Evolutionary conservation across 2,113 vertebrate genomes (phyloP).

Genomic region (Triplophysa siluroides): DNA sequence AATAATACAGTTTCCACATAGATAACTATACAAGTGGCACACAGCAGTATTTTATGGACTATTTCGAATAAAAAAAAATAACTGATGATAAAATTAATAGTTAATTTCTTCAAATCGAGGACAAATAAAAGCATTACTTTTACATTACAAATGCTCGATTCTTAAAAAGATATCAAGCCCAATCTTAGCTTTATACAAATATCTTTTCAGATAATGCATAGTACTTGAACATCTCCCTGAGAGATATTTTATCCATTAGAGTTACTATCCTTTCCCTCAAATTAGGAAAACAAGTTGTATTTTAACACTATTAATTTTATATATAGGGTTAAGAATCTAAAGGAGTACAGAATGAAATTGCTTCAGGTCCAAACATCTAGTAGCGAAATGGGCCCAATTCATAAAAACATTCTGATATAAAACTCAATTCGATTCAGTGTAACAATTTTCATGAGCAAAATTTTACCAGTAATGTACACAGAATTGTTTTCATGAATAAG

Average conservation of each 20-base stretch:
- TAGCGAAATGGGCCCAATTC: not conserved
- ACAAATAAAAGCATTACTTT: not conserved
- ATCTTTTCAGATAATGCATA: slow-evolving; percentile 3
- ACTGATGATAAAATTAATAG: too few relatives aligned
- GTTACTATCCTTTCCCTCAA: slow-evolving; percentile 22
- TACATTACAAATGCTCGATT: slow-evolving; percentile 13
- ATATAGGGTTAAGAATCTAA: not conserved
- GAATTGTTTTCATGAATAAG: not conserved
- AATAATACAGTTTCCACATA: not conserved
- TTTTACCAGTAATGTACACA: not conserved
- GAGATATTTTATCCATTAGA: slow-evolving; percentile 15
- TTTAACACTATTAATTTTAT: not conserved
- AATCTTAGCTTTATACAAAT: not conserved
- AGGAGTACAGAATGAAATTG: not conserved
- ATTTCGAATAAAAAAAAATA: not conserved
- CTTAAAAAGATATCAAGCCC: slow-evolving; percentile 3
- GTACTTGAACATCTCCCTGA: slow-evolving; percentile 9
- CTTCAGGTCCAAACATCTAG: not conserved
- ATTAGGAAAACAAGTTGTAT: not conserved
- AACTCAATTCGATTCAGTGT: not conserved
- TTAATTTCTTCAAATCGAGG: not conserved
- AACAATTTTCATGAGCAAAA: not conserved
- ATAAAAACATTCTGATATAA: not conserved
- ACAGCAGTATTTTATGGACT: not conserved
- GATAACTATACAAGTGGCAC: not conserved